Conservation (phyloP, 2,888 invertebrate genomes). For the Tenthredo mesomela region DNA sequence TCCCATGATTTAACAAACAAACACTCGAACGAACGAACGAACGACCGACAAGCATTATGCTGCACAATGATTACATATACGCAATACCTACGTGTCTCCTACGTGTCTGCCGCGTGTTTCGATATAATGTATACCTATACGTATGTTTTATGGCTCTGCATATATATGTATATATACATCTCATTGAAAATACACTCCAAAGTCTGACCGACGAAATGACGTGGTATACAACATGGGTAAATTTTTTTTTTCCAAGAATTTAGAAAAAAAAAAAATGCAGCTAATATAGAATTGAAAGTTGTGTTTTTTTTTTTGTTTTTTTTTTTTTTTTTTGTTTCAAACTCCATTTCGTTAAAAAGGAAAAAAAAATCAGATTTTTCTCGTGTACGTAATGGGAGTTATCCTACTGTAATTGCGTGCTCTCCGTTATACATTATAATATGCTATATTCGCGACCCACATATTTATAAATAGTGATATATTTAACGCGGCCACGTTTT, state of each 20-base stretch:
- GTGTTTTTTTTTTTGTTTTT: too few species aligned
- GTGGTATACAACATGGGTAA: not conserved
- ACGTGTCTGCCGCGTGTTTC: not conserved
- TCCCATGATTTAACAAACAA: not conserved
- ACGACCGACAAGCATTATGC: not conserved
- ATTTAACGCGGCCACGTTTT: not conserved
- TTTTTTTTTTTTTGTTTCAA: too few species aligned
- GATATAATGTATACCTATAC: not conserved
- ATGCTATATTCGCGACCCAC: slow-evolving; percentile 38
- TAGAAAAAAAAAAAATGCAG: not conserved
- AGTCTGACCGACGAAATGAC: not conserved
- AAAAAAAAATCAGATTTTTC: not conserved
- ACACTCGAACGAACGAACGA: not conserved
- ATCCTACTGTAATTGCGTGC: not conserved
- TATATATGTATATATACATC: not conserved
- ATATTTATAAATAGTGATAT: slow-evolving; percentile 34
- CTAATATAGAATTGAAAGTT: too few species aligned
- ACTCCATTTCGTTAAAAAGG: not conserved
- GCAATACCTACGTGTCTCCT: not conserved
- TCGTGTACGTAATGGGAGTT: not conserved
- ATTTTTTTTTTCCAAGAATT: not conserved
- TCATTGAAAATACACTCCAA: not conserved
- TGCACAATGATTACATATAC: not conserved
- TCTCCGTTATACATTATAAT: not conserved
- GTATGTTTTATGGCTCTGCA: not conserved